A percentile compares a stretch with the other conserved stretches of the same genome.
These are phyloP conservation scores for Perca flavescens DNA, from an alignment of 2,113 vertebrate genomes.

Conservation along the genomic window DNA sequence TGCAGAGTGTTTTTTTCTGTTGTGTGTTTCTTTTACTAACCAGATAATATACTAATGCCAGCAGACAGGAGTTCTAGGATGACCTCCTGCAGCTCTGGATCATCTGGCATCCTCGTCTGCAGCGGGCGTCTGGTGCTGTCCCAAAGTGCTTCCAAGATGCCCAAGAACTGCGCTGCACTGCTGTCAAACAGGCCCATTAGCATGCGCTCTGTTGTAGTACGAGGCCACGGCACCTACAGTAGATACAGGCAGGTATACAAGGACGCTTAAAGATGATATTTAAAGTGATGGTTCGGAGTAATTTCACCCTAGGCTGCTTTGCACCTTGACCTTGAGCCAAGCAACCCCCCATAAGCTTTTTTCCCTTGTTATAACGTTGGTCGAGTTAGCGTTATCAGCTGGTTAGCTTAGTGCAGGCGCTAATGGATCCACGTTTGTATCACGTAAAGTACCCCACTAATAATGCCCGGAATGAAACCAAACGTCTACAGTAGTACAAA, in stretches of 20 bases:
- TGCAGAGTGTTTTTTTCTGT: not conserved
- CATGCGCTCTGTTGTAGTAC: slow-evolving; percentile 84
- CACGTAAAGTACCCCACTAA: no score
- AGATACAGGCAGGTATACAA: slow-evolving; percentile 14
- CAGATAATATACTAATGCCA: slow-evolving; percentile 90
- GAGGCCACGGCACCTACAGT: slow-evolving; percentile 86
- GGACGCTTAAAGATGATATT: not conserved
- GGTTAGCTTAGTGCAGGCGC: no score
- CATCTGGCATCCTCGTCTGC: slow-evolving; percentile 81
- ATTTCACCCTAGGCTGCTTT: no score
- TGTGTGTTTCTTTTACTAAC: slow-evolving; percentile 73
- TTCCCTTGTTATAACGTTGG: no score
- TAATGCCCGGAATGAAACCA: no score
- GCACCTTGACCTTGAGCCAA: no score
- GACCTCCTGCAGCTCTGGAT: slow-evolving; percentile 85
- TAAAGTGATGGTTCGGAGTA: no score
- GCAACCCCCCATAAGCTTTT: no score
- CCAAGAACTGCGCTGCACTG: slow-evolving; percentile 88
- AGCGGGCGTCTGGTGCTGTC: slow-evolving; percentile 82
- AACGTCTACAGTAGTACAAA: no score
- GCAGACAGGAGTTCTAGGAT: slow-evolving; percentile 90
- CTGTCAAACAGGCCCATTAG: slow-evolving; percentile 89
- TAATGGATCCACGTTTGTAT: no score
- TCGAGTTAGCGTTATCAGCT: no score
- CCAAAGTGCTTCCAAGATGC: slow-evolving; percentile 90